Evolutionary conservation across 1,140 invertebrate species (phyloP).

Genomic region (Triops cancriformis): DNA sequence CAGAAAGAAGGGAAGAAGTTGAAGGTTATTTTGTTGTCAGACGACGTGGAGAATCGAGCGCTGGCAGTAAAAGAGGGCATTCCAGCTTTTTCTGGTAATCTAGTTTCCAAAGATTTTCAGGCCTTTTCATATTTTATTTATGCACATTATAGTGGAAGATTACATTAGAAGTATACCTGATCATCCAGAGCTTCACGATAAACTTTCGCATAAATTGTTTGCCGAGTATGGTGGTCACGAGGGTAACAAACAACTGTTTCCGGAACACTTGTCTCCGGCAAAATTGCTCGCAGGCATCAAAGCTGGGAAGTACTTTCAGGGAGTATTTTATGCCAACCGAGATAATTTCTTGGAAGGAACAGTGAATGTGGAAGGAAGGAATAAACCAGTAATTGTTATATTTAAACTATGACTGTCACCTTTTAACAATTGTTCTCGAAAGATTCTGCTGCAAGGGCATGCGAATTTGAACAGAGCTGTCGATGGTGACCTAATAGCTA

Average conservation of each 20-base stretch:
- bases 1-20: constrained; percentile 43
- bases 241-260: constrained; percentile 61
- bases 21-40: constrained; percentile 70
- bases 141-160: constrained; percentile 50
- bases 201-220: constrained; percentile 59
- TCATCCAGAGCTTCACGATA: constrained; percentile 62
- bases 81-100: constrained; percentile 43
- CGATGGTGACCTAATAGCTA: constrained; percentile 87
- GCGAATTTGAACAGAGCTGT: constrained; percentile 86
- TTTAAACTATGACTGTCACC: neutral
- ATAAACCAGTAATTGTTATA: constrained; percentile 54
- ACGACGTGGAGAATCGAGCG: constrained; percentile 69
- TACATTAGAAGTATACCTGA: constrained; percentile 61
- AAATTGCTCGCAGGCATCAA: constrained; percentile 71
- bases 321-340: constrained; percentile 64
- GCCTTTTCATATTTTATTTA: constrained; percentile 31
- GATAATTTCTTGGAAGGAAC: constrained; percentile 94
- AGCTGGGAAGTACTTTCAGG: constrained; percentile 67
- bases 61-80: constrained; percentile 62
- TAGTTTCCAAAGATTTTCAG: constrained; percentile 14
- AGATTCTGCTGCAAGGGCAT: constrained; percentile 80
- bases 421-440: constrained; percentile 39
- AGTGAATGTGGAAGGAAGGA: constrained; percentile 66
- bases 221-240: constrained; percentile 44
- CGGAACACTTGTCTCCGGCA: constrained; percentile 69